Evolutionary conservation across 2,113 vertebrate species (phyloP), one percentile per base, ranked within the genome.

Genomic region (Cinclus cinclus): DNA sequence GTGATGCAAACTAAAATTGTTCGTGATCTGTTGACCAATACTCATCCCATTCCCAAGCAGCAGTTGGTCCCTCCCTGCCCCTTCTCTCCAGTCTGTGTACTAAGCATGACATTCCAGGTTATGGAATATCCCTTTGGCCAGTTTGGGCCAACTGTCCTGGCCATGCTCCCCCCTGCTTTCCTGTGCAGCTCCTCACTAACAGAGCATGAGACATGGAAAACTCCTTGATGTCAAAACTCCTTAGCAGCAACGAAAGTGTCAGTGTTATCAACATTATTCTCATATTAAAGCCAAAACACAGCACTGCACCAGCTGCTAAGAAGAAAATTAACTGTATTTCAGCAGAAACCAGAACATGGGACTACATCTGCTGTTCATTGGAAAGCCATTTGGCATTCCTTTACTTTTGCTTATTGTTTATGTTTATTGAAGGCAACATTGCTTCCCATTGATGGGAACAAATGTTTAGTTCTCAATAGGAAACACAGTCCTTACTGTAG

Each of bases 11-110:
- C n/a, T 30, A 22, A 24, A 68, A n/a, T n/a, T 7, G 3, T 31
- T 7, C 52, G 52, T 42, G 27, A 19, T 18, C 13, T 79, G 44
- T 50, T 50, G 52, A 39, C 5, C 19, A 25, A 39, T 13, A 33
- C 1, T 8, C n/a, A n/a, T 44, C 25, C 46, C 31, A 58, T 5
- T 9, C 17, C 13, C 0, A 1, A 41, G 24, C 33, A 75, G 69
- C 16, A 11, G 24, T 39, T 0, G 0, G 9, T 44, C 30, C 14
- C n/a, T 62, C 78, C 70, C 30, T 53, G 28, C n/a, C 70, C 18
- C 56, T 35, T 35, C 24, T 20, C 16, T 35, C 11, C 69, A 25
- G 7, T 21, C 41, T 67, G 13, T n/a, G 35, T 6, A 6, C 39
- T 8, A 2, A 39, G 13, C 20, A 25, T 8, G 69, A 13, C 9